Base-by-base conservation (phyloP, 2,888 invertebrate species). In the Busseola fusca region DNA sequence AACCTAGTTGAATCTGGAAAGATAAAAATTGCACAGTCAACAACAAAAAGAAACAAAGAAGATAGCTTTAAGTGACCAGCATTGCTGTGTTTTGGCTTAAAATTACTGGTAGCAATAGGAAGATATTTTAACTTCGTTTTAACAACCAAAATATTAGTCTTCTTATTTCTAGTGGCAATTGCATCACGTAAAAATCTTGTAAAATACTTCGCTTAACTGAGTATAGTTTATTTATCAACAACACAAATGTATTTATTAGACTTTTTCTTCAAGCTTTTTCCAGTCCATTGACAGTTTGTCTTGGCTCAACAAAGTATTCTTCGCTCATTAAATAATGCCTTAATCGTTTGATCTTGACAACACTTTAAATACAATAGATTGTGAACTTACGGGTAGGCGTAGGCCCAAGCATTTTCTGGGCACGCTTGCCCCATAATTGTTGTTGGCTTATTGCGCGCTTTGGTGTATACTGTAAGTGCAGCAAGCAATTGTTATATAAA, bases 11-110 rank as follows among this genome's bases (percentile, higher is more conserved):
- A 54, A 75, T 21, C 48, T 72, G 14, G 27, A 3, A 30, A 12
- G 40, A 64, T 72, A 59, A 27, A 74, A 54, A 48, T 75, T 52
- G 25, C 78, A 18, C 5, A 27, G 30, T 54, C 63, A 40, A n/a
- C n/a, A n/a, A n/a, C n/a, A n/a, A n/a, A n/a, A n/a, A n/a, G n/a
- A 18, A 10, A 18, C 14, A 60, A 59, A 40, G 1, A n/a, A 42
- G 25, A 10, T 16, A 12, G 27, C 1, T 57, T 57, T 34, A 30
- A 12, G 10, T 45, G 58, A 37, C 16, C 37, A 37, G 9, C 9
- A 27, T 10, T 42, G 21, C 18, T 30, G 1, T 45, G 16, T 57
- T n/a, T 18, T 40, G 10, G 7, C 16, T 40, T 40, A 18, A 27
- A 45, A 69, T 21, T n/a, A 18, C 16, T 9, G 1, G 6, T 54